Evolutionary conservation across 2,113 vertebrate species (phyloP), one percentile per base, ranked within the genome.

Genomic region (western clawed frog (Xenopus tropicalis)): DNA sequence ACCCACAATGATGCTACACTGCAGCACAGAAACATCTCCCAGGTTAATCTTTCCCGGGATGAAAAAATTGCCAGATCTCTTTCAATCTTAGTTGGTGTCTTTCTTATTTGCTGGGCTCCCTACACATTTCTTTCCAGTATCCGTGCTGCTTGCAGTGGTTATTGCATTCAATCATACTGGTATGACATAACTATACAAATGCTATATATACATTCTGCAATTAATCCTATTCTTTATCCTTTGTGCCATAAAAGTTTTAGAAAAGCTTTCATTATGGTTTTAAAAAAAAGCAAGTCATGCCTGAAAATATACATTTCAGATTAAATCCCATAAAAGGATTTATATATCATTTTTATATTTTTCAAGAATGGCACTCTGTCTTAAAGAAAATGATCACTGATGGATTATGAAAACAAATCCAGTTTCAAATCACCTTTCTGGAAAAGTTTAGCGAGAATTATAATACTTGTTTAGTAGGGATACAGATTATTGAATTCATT

Each of bases 181-280:
- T 93, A 93, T 46, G 84, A 90, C 80, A 78, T 89, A 82, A 86
- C 87, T 20, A 93, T 93, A 88, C 94, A 93, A 93, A 90, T 94
- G 79, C 87, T 94, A 80, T 95, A 92, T 93, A 65, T 93, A 75
- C 95, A 95, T 85, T 94, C 93, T 0, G 87, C 85, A 56, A 61
- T 95, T 64, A 95, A 96, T 64, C 93, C 93, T 11, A 88, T 95
- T 83, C 85, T 96, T 25, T 95, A 94, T 70, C 88, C 94, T 1
- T 82, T 94, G 46, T 96, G 94, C 78, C 94, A 95, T 83, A 86
- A 85, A 54, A 83, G 77, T 66, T 94, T 95, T 82, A 87, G 87
- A 74, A 90, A 89, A 80, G 90, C 93, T 77, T 94, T 66, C 17
- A 9, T 5, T 10, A 11, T 23, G 14, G 14, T 48, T 48, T 6